Conservation (phyloP, 1,140 invertebrate genomes). For the Bombus affinis region DNA sequence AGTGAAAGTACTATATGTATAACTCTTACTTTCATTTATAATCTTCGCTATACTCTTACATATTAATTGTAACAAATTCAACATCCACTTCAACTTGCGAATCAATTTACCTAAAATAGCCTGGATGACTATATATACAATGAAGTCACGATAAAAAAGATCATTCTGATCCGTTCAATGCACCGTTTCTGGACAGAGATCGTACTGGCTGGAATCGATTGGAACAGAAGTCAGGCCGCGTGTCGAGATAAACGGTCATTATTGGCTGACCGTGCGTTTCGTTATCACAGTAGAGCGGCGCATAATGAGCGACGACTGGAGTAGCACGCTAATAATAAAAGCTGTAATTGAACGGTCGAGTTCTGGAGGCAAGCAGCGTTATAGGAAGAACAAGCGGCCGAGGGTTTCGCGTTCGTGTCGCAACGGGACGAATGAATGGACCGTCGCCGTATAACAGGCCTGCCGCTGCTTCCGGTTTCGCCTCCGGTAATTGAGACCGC, state of each 20-base stretch:
- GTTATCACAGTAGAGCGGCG: slow-evolving; percentile 43
- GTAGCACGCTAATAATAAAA: slow-evolving; percentile 56
- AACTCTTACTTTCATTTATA: no score
- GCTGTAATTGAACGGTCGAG: slow-evolving; percentile 48
- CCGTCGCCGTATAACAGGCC: slow-evolving; percentile 41
- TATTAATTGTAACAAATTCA: no score
- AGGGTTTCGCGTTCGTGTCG: slow-evolving; percentile 41
- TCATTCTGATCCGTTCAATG: neutral
- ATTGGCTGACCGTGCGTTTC: slow-evolving; percentile 48
- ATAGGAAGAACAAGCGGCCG: slow-evolving; percentile 23
- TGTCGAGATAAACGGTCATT: slow-evolving; percentile 54
- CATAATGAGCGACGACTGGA: slow-evolving; percentile 52
- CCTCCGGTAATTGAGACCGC: slow-evolving; percentile 43
- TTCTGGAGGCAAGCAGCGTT: slow-evolving; percentile 37
- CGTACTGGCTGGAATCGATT: neutral
- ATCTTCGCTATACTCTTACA: no score
- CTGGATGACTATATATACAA: no score
- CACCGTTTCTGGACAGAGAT: neutral
- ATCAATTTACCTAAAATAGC: no score
- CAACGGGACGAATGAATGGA: slow-evolving; percentile 43
- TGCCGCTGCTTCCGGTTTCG: slow-evolving; percentile 41
- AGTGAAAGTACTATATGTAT: no score
- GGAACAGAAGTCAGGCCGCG: slow-evolving; percentile 26
- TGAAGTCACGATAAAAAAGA: neutral
- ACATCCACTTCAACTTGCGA: no score